phyloP scores from a whole-genome alignment of 2,888 invertebrate species.

The Marronus borbonicus region DNA sequence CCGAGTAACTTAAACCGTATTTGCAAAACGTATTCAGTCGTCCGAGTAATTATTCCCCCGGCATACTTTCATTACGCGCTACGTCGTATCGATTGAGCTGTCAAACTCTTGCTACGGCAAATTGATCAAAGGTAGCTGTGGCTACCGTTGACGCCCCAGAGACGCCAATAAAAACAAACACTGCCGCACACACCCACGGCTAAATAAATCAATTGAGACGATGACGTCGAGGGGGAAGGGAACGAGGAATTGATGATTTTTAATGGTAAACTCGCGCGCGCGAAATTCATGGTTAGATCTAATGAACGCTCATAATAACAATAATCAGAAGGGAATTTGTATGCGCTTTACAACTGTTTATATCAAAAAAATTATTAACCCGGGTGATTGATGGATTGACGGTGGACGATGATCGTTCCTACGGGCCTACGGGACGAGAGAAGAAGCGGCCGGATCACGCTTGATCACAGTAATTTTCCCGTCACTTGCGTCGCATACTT shows the following conservation, averaged over 20 bases:
- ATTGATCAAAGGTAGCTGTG: constrained; percentile 44
- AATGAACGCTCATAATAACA: constrained; percentile 68
- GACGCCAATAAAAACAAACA: constrained; percentile 44
- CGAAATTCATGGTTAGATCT: constrained; percentile 67
- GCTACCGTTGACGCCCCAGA: constrained; percentile 45
- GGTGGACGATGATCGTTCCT: constrained; percentile 55
- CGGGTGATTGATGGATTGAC: constrained; percentile 70
- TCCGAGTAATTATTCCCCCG: constrained; percentile 17
- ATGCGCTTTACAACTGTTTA: constrained; percentile 69
- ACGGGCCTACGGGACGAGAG: constrained; percentile 29
- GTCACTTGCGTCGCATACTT: constrained; percentile 60
- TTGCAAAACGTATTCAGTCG: neutral
- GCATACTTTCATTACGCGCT: constrained; percentile 34
- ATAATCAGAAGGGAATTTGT: constrained; percentile 69
- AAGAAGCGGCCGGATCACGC: constrained; percentile 53
- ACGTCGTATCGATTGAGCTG: constrained; percentile 45
- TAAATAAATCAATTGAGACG: constrained; percentile 56
- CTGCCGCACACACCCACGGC: constrained; percentile 26
- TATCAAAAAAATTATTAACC: constrained; percentile 59
- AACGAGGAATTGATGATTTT: constrained; percentile 42
- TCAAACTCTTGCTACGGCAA: constrained; percentile 42
- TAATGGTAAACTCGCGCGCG: constrained; percentile 55
- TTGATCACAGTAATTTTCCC: constrained; percentile 71
- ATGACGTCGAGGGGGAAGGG: constrained; percentile 25
- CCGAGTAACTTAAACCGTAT: neutral